Base-by-base conservation (phyloP, 2,113 vertebrate genomes). In the Progne subis region DNA sequence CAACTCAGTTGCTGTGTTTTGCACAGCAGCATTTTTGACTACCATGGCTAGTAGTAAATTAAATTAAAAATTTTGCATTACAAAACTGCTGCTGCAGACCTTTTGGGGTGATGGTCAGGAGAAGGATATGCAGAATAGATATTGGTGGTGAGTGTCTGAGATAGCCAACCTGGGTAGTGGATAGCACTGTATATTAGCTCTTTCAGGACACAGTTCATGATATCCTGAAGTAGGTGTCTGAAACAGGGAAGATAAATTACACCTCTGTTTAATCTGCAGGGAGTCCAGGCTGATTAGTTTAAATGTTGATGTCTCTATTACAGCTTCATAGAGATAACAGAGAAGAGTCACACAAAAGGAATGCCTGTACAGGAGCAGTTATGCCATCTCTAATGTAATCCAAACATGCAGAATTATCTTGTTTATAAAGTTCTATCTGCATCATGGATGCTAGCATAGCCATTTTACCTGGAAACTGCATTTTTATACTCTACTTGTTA, bases 141-240 rank as follows among this genome's bases (percentile, higher is more conserved):
- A 67, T 4, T 53, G 50, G 15, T 69, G 49, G 67, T 53, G 75
- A 88, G 65, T 44, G n/a, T 43, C 46, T 60, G 49, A 68, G 78
- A 91, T 69, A 93, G 43, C 57, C 43, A 71, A 21, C 10, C 12
- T 29, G 11, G 41, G 59, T n/a, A 57, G 82, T 68, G 2, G 14
- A 41, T 49, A 68, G 65, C 32, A 44, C 25, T 92, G 61, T 46
- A 3, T 74, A 91, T 61, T 92, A 88, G 50, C 55, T 92, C 59
- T 92, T 96, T 69, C 86, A 95, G 67, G 64, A 80, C 82, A 69
- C 46, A 91, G 93, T 90, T 95, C 82, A n/a, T 90, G 94, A 88
- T 94, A 93, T 81, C 34, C 64, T 88, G 76, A 95, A 96, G 72
- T 90, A 94, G 75, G 91, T 88, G 82, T 75, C 88, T 96, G 88